Evolutionary conservation across 2,113 vertebrate species (phyloP).

Genomic region (Erythrolamprus reginae): DNA sequence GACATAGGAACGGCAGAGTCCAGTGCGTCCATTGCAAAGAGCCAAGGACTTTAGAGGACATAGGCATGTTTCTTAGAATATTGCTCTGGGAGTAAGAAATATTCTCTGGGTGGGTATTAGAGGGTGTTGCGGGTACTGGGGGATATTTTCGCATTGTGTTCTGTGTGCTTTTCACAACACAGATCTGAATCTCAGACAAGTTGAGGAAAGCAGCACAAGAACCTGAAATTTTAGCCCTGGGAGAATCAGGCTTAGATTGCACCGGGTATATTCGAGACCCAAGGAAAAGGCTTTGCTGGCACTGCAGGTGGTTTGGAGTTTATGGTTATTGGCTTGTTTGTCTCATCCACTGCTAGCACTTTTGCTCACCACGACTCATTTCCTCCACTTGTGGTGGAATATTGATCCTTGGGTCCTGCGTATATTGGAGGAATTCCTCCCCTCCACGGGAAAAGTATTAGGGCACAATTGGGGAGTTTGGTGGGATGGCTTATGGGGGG

Average conservation of each 20-base stretch:
- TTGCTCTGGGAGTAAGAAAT: neutral
- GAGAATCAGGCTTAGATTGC: neutral
- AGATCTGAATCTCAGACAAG: neutral
- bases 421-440: no score
- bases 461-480: neutral
- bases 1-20: neutral
- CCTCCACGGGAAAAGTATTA: neutral
- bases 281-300: neutral
- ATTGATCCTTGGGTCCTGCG: no score
- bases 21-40: neutral
- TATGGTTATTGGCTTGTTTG: neutral
- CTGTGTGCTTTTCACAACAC: neutral
- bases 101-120: neutral
- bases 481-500: neutral
- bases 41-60: no score
- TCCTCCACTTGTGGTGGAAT: neutral
- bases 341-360: neutral
- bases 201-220: neutral
- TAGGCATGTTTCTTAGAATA: neutral
- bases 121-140: no score
- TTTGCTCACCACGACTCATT: no score
- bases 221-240: neutral
- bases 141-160: neutral
- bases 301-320: neutral
- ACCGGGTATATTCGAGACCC: neutral